These are phyloP conservation scores for Anseranas semipalmata DNA, from an alignment of 2,113 vertebrate species.

Conservation along the genomic window DNA sequence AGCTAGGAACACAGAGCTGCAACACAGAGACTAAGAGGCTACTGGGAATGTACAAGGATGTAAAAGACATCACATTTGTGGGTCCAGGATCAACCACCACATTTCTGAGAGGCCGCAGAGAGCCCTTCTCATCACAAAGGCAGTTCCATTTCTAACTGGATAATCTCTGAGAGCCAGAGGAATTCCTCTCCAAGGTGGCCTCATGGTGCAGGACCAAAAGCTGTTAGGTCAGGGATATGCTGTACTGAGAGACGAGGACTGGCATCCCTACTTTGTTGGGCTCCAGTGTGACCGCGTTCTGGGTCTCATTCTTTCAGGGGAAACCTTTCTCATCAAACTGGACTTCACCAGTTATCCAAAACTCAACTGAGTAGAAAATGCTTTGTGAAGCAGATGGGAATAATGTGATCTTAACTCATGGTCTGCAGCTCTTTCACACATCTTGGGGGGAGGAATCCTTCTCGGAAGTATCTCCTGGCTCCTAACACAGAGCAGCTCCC, in stretches of 20 bases:
- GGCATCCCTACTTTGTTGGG: neutral
- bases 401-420: neutral
- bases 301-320: neutral
- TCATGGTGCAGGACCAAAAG: neutral
- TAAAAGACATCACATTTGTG: neutral
- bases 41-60: neutral
- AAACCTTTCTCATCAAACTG: neutral
- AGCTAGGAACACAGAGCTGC: neutral
- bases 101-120: neutral
- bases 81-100: neutral
- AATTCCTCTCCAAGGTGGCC: neutral
- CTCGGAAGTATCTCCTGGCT: neutral
- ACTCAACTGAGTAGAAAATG: neutral
- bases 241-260: neutral
- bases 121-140: neutral
- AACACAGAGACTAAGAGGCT: neutral
- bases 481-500: neutral
- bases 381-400: neutral
- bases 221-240: rapidly evolving
- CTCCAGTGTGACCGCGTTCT: neutral
- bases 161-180: neutral
- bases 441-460: neutral
- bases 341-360: neutral
- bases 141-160: neutral
- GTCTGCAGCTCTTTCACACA: neutral